Conservation (phyloP, 2,797 vertebrate genomes). For the Epinephelus malabaricus region DNA sequence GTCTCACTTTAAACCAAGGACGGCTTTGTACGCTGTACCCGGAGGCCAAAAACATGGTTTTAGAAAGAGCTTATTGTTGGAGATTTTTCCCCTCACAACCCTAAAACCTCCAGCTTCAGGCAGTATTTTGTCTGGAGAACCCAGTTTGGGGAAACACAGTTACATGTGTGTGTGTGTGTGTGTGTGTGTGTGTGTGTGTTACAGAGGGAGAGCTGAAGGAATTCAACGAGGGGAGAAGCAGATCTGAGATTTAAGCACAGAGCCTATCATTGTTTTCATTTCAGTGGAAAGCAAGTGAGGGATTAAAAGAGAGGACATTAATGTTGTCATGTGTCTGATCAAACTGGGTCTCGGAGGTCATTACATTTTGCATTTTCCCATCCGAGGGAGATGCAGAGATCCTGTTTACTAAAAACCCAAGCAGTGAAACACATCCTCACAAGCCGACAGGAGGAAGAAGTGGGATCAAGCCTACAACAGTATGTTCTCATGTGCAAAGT, state of each 20-base stretch:
- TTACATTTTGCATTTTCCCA: neutral
- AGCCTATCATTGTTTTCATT: conserved; percentile 78
- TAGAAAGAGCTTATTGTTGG: conserved; percentile 81
- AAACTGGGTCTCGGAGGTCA: conserved; percentile 20
- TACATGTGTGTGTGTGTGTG: conserved; percentile 36
- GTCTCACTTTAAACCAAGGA: conserved; percentile 60
- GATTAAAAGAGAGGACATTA: conserved; percentile 31
- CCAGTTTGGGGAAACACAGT: conserved; percentile 55
- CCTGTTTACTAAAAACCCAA: neutral
- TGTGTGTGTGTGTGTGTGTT: conserved; percentile 48
- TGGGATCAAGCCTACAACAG: conserved; percentile 26
- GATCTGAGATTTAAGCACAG: conserved; percentile 75
- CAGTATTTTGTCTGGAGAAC: conserved; percentile 68
- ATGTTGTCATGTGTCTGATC: conserved; percentile 45
- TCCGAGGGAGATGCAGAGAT: neutral
- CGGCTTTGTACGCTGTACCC: conserved; percentile 56
- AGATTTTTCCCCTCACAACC: conserved; percentile 57
- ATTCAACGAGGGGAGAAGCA: conserved; percentile 38
- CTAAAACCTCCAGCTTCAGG: conserved; percentile 62
- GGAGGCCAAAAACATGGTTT: conserved; percentile 53
- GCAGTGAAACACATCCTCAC: conserved; percentile 4
- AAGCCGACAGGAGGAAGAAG: conserved; percentile 19
- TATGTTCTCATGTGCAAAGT: conserved; percentile 53
- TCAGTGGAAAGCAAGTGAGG: conserved; percentile 46
- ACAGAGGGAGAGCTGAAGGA: conserved; percentile 33